A percentile compares a stretch with the other conserved stretches of the same genome.
These are phyloP conservation scores for Agonopterix arenella DNA, from an alignment of 2,888 invertebrate species.

Conservation along the genomic window DNA sequence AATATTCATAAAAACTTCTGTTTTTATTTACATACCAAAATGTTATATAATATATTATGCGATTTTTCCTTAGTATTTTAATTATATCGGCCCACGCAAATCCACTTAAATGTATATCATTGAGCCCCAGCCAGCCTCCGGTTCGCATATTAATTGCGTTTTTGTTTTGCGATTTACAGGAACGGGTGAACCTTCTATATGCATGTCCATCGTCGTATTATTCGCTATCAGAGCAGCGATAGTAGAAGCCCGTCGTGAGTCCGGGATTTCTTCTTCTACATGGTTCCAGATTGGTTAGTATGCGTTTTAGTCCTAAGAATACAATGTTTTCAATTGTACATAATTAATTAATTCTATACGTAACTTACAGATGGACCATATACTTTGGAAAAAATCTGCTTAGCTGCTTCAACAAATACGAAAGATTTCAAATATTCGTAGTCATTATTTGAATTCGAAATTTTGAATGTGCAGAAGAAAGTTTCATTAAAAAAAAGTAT, in stretches of 20 bases:
- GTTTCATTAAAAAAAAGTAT: too few species aligned
- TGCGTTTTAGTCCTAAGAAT: not conserved
- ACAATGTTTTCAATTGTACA: slow-evolving; percentile 1
- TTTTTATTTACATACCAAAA: not conserved
- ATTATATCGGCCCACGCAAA: too few species aligned
- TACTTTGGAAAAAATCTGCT: slow-evolving; percentile 42
- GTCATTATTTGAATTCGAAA: not conserved
- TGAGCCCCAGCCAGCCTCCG: too few species aligned
- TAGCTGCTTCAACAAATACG: slow-evolving; percentile 22
- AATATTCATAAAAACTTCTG: not conserved
- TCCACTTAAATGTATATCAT: too few species aligned
- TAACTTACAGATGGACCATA: slow-evolving; percentile 66
- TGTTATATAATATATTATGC: too few species aligned
- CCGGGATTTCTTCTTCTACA: slow-evolving; percentile 62
- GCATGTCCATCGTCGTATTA: slow-evolving; percentile 61
- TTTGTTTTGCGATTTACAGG: slow-evolving; percentile 41
- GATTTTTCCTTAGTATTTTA: too few species aligned
- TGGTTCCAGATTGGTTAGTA: slow-evolving; percentile 79
- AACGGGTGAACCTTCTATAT: slow-evolving; percentile 70
- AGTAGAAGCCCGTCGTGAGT: slow-evolving; percentile 77
- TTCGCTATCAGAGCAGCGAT: slow-evolving; percentile 81
- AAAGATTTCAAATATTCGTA: slow-evolving; percentile 27
- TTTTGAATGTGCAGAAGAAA: too few species aligned
- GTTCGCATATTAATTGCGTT: too few species aligned
- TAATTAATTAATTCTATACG: too few species aligned